Evolutionary conservation across 2,113 vertebrate species (phyloP).

Genomic region (Eira barbara): DNA sequence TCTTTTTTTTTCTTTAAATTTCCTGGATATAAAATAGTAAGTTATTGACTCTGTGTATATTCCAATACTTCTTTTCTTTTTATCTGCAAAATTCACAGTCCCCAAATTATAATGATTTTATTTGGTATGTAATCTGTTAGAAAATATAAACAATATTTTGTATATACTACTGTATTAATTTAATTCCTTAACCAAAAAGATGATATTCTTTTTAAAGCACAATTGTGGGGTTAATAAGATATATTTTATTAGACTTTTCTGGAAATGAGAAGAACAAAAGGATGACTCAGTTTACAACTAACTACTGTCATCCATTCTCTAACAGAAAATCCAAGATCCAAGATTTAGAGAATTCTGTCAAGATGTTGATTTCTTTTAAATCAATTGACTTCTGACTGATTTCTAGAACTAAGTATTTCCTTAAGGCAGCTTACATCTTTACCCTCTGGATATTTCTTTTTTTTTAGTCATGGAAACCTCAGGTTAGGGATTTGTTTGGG

Average conservation of each 20-base stretch:
- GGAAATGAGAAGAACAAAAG: neutral
- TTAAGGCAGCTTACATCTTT: neutral
- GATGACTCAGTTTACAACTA: neutral
- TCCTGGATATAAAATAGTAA: neutral
- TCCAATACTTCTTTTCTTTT: neutral
- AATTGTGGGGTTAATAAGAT: neutral
- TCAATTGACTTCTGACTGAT: neutral
- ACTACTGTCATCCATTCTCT: neutral
- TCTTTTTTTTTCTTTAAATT: neutral
- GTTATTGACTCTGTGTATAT: neutral
- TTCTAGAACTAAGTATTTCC: neutral
- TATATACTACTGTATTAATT: slow-evolving; percentile 33
- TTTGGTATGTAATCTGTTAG: slow-evolving; percentile 53
- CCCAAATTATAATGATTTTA: slow-evolving; percentile 41
- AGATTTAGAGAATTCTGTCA: neutral
- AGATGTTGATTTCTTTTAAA: neutral
- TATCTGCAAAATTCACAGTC: slow-evolving; percentile 2
- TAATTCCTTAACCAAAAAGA: slow-evolving; percentile 50
- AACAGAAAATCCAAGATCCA: neutral
- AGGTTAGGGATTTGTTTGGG: neutral
- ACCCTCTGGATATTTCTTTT: neutral
- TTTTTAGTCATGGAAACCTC: neutral
- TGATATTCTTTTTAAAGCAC: slow-evolving; percentile 29
- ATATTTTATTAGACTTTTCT: slow-evolving; percentile 30
- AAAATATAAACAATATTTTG: neutral